Conservation (phyloP, 1,140 invertebrate species). For the Caligus rogercresseyi region DNA sequence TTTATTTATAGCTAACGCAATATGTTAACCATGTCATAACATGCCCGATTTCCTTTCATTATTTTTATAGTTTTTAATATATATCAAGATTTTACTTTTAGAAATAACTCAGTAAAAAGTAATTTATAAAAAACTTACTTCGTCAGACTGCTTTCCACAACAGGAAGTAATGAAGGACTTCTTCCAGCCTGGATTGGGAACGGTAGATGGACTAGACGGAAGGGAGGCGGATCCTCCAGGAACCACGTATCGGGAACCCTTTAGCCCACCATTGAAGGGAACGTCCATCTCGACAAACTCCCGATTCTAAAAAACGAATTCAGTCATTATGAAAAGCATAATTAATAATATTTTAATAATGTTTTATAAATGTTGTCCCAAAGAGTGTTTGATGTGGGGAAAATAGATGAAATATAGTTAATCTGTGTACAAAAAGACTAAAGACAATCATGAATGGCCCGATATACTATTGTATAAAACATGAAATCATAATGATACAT, state of each 20-base stretch:
- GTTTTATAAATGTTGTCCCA: background rate
- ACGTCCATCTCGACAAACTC: slow-evolving; percentile 91
- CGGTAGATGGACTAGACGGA: background rate
- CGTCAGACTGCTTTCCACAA: background rate
- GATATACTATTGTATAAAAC: slow-evolving; percentile 9
- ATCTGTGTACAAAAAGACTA: slow-evolving; percentile 1
- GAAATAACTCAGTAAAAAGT: background rate
- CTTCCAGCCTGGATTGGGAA: background rate
- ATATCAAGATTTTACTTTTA: too few species aligned
- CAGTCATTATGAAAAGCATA: slow-evolving; percentile 4
- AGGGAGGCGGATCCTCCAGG: slow-evolving; percentile 59
- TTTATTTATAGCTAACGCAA: too few species aligned
- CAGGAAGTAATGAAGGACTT: background rate
- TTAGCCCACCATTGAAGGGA: slow-evolving; percentile 75
- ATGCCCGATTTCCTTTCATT: too few species aligned
- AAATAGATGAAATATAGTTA: background rate
- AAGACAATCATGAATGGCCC: slow-evolving; percentile 16
- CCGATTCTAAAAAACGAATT: slow-evolving; percentile 47
- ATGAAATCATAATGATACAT: background rate
- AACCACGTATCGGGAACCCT: slow-evolving; percentile 65
- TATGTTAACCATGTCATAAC: too few species aligned
- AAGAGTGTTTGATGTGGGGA: background rate
- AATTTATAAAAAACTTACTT: background rate
- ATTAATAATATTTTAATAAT: slow-evolving; percentile 3
- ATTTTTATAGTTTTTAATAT: too few species aligned